Evolutionary conservation across 35 echinoderm and acorn worm species (phyloP).

Genomic region (Diadema setosum): DNA sequence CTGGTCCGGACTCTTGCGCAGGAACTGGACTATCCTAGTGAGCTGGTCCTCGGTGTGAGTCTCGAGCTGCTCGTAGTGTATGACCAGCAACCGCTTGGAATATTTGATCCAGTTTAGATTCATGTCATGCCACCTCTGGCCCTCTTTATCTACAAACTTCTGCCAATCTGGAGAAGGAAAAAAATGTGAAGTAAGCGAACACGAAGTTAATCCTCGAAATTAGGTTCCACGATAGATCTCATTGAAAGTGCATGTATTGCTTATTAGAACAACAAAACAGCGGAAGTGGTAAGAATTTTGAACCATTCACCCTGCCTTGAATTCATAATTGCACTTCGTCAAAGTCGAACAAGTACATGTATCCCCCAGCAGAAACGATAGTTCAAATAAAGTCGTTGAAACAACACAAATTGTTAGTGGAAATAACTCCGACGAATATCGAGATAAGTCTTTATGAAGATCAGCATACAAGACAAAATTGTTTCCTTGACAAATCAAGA

Average conservation of each 20-base stretch:
- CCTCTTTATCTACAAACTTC: not conserved
- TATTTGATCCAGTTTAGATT: conserved; percentile 41
- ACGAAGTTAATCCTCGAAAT: not conserved
- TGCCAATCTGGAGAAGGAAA: conserved; percentile 22
- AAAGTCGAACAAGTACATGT: not conserved
- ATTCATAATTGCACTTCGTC: not conserved
- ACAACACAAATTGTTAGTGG: too few species aligned
- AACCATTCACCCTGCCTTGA: not conserved
- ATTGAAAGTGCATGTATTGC: too few species aligned
- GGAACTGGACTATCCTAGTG: conserved; percentile 41
- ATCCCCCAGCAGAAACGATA: too few species aligned
- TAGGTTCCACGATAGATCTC: not conserved
- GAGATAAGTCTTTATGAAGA: too few species aligned
- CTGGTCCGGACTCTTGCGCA: not conserved
- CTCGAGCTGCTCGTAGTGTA: conserved; percentile 57
- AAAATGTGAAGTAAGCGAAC: not conserved
- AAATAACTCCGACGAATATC: too few species aligned
- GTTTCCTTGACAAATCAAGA: too few species aligned
- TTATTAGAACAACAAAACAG: too few species aligned
- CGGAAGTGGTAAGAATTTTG: too few species aligned
- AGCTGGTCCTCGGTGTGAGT: conserved; percentile 41
- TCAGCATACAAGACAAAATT: too few species aligned
- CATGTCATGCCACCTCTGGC: conserved; percentile 23
- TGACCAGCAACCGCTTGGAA: not conserved
- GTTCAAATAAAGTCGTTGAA: too few species aligned